phyloP scores from a whole-genome alignment of 2,888 invertebrate genomes.

The Eupithecia exiguata region DNA sequence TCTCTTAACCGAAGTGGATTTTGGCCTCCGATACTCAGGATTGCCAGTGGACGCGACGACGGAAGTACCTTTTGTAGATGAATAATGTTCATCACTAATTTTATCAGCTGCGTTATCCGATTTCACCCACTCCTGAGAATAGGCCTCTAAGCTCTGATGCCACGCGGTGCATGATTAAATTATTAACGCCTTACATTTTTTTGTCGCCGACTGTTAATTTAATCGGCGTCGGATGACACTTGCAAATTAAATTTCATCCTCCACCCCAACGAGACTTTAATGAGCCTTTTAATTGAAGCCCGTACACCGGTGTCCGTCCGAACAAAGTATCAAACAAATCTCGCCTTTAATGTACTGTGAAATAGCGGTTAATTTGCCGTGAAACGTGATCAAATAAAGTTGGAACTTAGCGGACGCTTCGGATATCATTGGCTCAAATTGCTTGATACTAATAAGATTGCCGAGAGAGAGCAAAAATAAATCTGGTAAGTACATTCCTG shows the following conservation, averaged over 20 bases:
- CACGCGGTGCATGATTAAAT: not conserved
- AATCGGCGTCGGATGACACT: slow-evolving; percentile 57
- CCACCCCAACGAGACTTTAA: slow-evolving; percentile 53
- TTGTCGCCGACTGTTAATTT: slow-evolving; percentile 31
- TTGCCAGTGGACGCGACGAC: too few species aligned
- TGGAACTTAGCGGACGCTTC: slow-evolving; percentile 23
- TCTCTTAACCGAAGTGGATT: too few species aligned
- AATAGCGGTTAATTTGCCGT: slow-evolving; percentile 38
- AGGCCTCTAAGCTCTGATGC: not conserved
- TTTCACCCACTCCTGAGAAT: not conserved
- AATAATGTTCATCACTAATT: not conserved
- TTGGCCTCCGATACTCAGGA: too few species aligned
- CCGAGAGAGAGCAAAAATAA: not conserved
- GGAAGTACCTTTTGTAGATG: too few species aligned
- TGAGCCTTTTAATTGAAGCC: slow-evolving; percentile 67
- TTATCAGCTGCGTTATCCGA: not conserved
- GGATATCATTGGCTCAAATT: slow-evolving; percentile 31
- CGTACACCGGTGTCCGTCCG: slow-evolving; percentile 52
- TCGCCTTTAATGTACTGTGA: slow-evolving; percentile 43
- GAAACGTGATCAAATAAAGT: slow-evolving; percentile 22
- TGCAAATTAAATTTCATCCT: slow-evolving; percentile 55
- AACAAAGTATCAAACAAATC: slow-evolving; percentile 47
- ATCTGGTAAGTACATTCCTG: not conserved
- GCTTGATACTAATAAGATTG: slow-evolving; percentile 7
- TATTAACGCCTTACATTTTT: not conserved